Conservation (phyloP, 2,888 invertebrate genomes). For the Drosophila koepferae region DNA sequence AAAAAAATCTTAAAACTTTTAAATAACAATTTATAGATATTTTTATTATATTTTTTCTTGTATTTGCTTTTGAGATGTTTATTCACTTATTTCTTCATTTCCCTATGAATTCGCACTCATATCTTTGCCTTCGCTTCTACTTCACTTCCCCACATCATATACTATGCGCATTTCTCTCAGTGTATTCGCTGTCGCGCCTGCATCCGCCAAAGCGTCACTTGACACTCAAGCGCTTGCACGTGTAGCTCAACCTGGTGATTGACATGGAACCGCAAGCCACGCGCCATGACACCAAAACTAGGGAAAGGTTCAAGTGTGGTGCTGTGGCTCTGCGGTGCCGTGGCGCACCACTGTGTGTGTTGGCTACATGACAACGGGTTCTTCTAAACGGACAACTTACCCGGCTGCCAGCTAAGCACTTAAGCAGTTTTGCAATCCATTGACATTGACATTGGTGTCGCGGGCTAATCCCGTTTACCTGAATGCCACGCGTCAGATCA, state of each 20-base stretch:
- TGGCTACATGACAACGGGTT: constrained; percentile 10
- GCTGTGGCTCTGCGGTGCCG: background rate
- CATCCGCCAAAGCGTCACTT: constrained; percentile 62
- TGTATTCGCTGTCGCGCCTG: constrained; percentile 41
- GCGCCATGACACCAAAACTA: background rate
- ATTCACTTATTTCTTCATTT: too few species aligned
- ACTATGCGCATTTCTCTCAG: background rate
- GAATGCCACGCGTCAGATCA: constrained; percentile 27
- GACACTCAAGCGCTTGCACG: constrained; percentile 69
- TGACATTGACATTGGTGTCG: constrained; percentile 62
- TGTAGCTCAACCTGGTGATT: constrained; percentile 38
- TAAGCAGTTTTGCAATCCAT: constrained; percentile 26
- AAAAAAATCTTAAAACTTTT: too few species aligned
- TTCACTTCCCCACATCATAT: background rate
- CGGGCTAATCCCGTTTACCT: constrained; percentile 56
- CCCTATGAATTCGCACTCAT: background rate
- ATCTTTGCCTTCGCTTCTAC: background rate
- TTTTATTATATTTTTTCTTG: too few species aligned
- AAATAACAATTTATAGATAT: too few species aligned
- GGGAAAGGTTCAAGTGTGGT: constrained; percentile 1
- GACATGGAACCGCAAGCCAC: constrained; percentile 27
- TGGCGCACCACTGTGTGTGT: background rate
- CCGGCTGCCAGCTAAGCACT: constrained; percentile 40
- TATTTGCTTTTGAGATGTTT: too few species aligned
- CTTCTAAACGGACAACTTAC: constrained; percentile 34